A percentile compares a stretch with the other conserved stretches of the same genome.
Conservation (phyloP, 2,888 invertebrate species). For the Andrena dorsata region DNA sequence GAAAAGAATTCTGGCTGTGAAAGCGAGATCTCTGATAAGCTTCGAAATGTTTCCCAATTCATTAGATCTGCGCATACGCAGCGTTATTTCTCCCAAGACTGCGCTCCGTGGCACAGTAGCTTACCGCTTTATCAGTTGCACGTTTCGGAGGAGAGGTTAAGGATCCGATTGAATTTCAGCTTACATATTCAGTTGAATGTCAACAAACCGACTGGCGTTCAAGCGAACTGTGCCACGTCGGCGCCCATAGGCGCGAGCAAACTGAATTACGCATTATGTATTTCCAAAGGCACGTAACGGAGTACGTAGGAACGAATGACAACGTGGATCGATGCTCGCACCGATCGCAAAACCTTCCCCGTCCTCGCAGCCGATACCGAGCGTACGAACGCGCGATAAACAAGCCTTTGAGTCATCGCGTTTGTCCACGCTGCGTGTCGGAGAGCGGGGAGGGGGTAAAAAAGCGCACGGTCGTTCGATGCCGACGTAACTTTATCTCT, state of each 20-base stretch:
- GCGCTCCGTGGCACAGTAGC: too few species aligned
- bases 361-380: conserved; percentile 3
- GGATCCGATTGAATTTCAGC: too few species aligned
- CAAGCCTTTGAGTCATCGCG: background rate
- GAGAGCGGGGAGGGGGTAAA: background rate
- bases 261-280: conserved; percentile 31
- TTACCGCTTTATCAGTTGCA: too few species aligned
- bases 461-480: conserved; percentile 13
- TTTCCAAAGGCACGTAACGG: conserved; percentile 33
- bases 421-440: background rate
- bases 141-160: too few species aligned
- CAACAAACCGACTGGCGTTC: too few species aligned
- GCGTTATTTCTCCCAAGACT: background rate
- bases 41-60: too few species aligned
- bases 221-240: background rate
- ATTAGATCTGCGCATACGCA: too few species aligned
- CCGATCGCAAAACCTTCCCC: conserved; percentile 18
- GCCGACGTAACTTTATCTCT: conserved; percentile 10
- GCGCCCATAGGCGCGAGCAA: conserved; percentile 20
- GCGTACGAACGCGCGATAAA: conserved; percentile 27
- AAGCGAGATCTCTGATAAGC: background rate
- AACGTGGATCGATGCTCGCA: conserved; percentile 36
- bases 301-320: background rate
- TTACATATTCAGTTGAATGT: too few species aligned
- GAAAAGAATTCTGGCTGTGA: background rate